Percentiles rank a stretch among this genome's conserved stretches.
phyloP scores from a whole-genome alignment of 2,888 invertebrate species.

The Aleiodes testaceus region DNA sequence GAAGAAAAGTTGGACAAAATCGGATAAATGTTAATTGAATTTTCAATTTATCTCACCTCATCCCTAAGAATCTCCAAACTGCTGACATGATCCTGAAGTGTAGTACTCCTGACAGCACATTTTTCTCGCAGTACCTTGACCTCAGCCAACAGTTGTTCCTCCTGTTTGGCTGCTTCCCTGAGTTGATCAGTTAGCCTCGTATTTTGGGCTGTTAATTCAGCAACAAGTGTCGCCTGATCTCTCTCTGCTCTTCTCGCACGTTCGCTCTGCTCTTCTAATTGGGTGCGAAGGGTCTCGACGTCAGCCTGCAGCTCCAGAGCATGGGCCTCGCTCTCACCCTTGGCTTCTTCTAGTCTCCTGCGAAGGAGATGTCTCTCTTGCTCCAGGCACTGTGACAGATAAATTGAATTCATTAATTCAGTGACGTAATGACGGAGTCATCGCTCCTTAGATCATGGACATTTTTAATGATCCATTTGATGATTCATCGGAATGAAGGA shows the following conservation, averaged over 20 bases:
- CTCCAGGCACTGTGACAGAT: slow-evolving; percentile 84
- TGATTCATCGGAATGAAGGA: too few relatives aligned
- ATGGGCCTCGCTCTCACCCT: slow-evolving; percentile 91
- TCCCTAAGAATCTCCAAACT: slow-evolving; percentile 91
- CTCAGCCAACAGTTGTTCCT: slow-evolving; percentile 86
- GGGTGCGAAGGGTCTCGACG: slow-evolving; percentile 84
- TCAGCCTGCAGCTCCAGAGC: slow-evolving; percentile 92
- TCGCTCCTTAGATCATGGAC: slow-evolving; percentile 14
- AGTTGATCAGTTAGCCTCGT: slow-evolving; percentile 88
- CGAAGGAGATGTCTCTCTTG: slow-evolving; percentile 93
- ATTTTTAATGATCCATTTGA: background rate
- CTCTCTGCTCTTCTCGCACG: slow-evolving; percentile 78
- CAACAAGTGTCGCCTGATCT: slow-evolving; percentile 86
- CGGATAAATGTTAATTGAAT: background rate
- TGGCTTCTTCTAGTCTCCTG: slow-evolving; percentile 87
- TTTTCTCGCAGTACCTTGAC: slow-evolving; percentile 89
- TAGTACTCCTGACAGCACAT: slow-evolving; percentile 85
- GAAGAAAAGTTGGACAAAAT: too few relatives aligned
- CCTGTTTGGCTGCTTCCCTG: slow-evolving; percentile 86
- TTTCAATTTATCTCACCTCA: slow-evolving; percentile 76
- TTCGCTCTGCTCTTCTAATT: slow-evolving; percentile 77
- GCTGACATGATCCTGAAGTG: slow-evolving; percentile 90
- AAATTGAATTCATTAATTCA: slow-evolving; percentile 14
- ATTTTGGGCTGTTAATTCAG: slow-evolving; percentile 92
- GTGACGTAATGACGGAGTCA: slow-evolving; percentile 17